Evolutionary conservation across 2,888 invertebrate species (phyloP), one percentile per base, ranked within the genome.

Genomic region (Drosophila phalerata): DNA sequence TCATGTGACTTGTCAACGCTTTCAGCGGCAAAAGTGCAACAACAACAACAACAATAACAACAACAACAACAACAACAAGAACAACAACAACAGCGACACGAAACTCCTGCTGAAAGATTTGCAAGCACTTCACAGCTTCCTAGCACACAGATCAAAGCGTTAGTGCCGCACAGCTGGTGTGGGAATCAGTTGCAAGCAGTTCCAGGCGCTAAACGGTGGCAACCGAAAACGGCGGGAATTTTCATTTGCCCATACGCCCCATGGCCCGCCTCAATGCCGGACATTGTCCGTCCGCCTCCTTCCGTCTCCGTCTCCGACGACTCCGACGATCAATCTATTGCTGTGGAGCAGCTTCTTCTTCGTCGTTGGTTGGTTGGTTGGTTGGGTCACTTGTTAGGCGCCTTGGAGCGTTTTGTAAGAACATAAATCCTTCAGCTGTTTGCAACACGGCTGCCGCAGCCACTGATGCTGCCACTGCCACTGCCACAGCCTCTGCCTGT

Each of bases 221-320:
- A 68, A 64, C 74, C 22, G 32, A 56, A 81, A 88, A 58, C 70
- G 83, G 69, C 83, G 80, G 72, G 73, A 77, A 88, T 77, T 83
- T 83, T 73, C 90, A 86, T 90, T 90, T 76, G 69, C 84, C 73
- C 84, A 85, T 89, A 89, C 90, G 90, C 90, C 85, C 88, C 90
- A 71, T 66, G 79, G 70, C 58, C 77, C 60, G 66, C 64, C 72
- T 13, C 79, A 73, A 34, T 51, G 73, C 60, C 74, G 61, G 57
- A 78, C 63, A 73, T 49, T 17, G 45, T 11, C 45, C 57, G 53
- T 57, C 72, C 62, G 45, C 51, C 37, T 13, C 34, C 34, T 13
- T 30, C 8, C 32, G 40, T 42, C 25, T 13, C 55, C 30, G 9
- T 11, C 49, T 6, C 1, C 87, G 73, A 83, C 34, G 30, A 38